phyloP scores from a whole-genome alignment of 2,113 vertebrate species.

The Panthera leo region DNA sequence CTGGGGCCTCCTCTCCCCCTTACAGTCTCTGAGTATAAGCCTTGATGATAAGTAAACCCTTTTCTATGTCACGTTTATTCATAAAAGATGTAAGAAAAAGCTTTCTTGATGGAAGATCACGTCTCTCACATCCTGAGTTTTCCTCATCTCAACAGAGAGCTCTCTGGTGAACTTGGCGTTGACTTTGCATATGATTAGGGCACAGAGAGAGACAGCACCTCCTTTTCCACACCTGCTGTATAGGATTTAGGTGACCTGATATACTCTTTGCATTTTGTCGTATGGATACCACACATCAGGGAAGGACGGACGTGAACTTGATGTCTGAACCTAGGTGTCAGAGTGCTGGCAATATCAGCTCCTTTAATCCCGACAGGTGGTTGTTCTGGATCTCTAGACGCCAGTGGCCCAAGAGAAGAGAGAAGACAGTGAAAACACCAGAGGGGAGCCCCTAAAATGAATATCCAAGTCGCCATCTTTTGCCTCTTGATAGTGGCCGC shows the following conservation, averaged over 20 bases:
- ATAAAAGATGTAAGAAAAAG: neutral
- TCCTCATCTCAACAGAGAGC: neutral
- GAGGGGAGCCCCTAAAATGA: neutral
- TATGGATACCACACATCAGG: too few species aligned
- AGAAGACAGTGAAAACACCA: neutral
- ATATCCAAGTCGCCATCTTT: neutral
- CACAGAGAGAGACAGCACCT: neutral
- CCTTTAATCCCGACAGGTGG: neutral
- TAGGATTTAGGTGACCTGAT: neutral
- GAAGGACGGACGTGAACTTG: neutral
- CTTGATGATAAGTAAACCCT: neutral
- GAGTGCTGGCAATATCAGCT: accelerated
- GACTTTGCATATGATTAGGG: neutral
- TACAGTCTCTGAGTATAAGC: neutral
- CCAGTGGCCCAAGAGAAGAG: accelerated
- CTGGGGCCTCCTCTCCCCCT: neutral
- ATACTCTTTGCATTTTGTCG: neutral
- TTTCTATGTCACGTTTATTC: neutral
- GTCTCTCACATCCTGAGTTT: neutral
- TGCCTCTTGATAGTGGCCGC: neutral
- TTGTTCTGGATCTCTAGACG: neutral
- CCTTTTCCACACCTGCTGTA: neutral
- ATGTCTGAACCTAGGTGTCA: neutral
- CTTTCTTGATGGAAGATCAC: neutral
- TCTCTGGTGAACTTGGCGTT: neutral